phyloP scores from a whole-genome alignment of 2,888 invertebrate species.

The Alviniconcha strummeri region DNA sequence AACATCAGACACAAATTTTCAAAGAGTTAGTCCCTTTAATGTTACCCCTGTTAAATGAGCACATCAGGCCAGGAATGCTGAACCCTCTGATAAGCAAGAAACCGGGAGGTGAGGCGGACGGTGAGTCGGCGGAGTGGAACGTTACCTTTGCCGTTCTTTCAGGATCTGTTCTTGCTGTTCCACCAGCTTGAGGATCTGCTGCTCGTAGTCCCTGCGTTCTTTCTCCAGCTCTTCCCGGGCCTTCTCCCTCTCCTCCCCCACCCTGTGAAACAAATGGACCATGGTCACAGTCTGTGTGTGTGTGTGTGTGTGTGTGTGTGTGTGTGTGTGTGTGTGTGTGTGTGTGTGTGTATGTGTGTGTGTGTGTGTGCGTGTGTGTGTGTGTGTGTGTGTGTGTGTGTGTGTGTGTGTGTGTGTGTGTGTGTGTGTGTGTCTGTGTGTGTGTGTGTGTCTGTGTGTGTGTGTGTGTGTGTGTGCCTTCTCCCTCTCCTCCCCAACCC shows the following conservation, averaged over 20 bases:
- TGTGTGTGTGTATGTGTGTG: conserved; percentile 3
- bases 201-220: conserved; percentile 61
- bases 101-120: too few species aligned
- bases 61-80: too few species aligned
- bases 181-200: conserved; percentile 58
- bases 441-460: too few species aligned
- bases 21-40: too few species aligned
- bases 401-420: too few species aligned
- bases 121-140: too few species aligned
- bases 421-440: too few species aligned
- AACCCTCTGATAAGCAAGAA: too few species aligned
- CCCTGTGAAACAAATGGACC: conserved; percentile 43
- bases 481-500: conserved; percentile 67
- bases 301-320: too few species aligned
- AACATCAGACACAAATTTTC: too few species aligned
- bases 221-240: conserved; percentile 55
- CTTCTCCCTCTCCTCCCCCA: conserved; percentile 66
- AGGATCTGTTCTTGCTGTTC: conserved; percentile 63
- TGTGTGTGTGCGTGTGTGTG: background rate
- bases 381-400: background rate
- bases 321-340: conserved; percentile 7
- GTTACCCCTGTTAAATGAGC: too few species aligned
- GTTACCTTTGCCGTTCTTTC: conserved; percentile 62
- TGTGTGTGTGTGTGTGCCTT: conserved; percentile 39
- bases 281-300: too few species aligned